A percentile compares a stretch with the other conserved stretches of the same genome.
Evolutionary conservation across 2,888 invertebrate genomes (phyloP).

Genomic region (Sarcophaga caerulescens): DNA sequence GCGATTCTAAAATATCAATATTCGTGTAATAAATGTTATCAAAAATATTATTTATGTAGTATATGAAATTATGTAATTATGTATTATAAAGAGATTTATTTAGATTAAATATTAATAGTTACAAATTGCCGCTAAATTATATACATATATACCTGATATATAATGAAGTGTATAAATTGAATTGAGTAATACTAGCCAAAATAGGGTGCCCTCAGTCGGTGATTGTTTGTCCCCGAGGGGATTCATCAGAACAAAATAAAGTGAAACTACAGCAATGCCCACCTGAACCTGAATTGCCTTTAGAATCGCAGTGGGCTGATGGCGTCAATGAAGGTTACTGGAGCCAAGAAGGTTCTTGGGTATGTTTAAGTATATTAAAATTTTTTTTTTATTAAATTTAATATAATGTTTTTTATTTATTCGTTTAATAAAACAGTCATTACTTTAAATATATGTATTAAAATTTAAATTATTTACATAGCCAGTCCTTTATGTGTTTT

Average conservation of each 20-base stretch:
- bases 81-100: no score
- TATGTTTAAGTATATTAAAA: conserved; percentile 68
- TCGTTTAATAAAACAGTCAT: background rate
- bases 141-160: no score
- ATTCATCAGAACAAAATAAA: conserved; percentile 73
- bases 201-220: conserved; percentile 78
- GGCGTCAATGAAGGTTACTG: conserved; percentile 76
- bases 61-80: no score
- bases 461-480: background rate
- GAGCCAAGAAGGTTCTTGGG: conserved; percentile 77
- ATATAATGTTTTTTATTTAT: background rate
- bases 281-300: conserved; percentile 76
- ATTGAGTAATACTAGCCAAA: conserved; percentile 68
- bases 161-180: no score
- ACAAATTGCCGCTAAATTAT: no score
- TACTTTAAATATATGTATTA: background rate
- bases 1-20: no score
- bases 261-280: conserved; percentile 74
- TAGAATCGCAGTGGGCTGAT: conserved; percentile 77
- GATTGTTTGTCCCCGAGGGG: conserved; percentile 76
- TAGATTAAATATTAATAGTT: no score
- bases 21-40: no score
- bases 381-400: background rate
- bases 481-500: no score
- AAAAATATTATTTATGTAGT: no score